Base-by-base conservation (phyloP, 2,113 vertebrate species). In the Motacilla alba region DNA sequence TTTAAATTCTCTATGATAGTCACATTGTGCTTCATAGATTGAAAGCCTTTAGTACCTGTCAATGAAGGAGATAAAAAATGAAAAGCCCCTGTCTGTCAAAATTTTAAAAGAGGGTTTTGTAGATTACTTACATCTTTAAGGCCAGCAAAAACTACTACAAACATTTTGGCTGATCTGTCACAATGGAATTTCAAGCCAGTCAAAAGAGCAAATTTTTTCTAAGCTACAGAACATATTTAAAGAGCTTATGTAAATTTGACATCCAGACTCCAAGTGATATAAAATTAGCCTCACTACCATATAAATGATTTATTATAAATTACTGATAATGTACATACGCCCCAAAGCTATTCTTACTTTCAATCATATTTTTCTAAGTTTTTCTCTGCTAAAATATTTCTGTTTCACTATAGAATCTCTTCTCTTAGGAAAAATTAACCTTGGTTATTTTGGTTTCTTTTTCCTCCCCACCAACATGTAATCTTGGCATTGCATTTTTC, bases 391-490 rank as follows among this genome's bases (percentile, higher is more conserved):
- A 56, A 70, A 90, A 79, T 59, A 44, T 22, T 56, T 79, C 8
- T 17, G 5, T 82, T 90, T 83, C 11, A 13, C 24, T 50, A 15
- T 4, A 47, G 21, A 73, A 47, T 39, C 10, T 64, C 19, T 79
- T 63, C 23, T 73, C 3, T 26, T 81, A 55, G 41, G 11, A 49
- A 52, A 82, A 87, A 82, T 43, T 53, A 41, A 62, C 2, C 19
- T 47, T 43, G 21, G 1, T 21, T 41, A 17, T 30, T 75, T 67
- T 75, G 82, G 4, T 72, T 76, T 11, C 7, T 55, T 43, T n/a
- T 24, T 2, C 4, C 8, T 18, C 3, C 9, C 10, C 9, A 24
- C 10, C 5, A 35, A 43, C 22, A 31, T 4, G 2, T 33, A 37
- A 50, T 84, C 8, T 88, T 7, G 5, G 7, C 21, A 35, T 50